Conservation (phyloP, 2,888 invertebrate species). For the Eulithis testata region DNA sequence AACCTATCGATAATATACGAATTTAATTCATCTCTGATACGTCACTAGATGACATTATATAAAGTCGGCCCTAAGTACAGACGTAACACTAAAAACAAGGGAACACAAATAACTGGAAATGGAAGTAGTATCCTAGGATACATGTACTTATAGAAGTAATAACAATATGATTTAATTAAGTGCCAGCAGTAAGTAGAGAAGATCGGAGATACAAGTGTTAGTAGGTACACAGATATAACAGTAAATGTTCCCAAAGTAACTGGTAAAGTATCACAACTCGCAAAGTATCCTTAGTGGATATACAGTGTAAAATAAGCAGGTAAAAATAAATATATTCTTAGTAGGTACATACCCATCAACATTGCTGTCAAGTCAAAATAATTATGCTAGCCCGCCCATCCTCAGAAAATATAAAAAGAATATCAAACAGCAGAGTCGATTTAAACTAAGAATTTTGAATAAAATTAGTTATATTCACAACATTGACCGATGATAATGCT, state of each 20-base stretch:
- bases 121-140: conserved; percentile 56
- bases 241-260: conserved; percentile 9
- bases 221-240: conserved; percentile 7
- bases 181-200: conserved; percentile 41
- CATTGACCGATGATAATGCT: conserved; percentile 44
- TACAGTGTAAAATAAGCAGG: not conserved
- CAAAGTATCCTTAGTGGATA: conserved; percentile 8
- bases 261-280: conserved; percentile 26
- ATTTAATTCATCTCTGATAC: conserved; percentile 61
- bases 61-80: conserved; percentile 75
- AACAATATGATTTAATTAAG: conserved; percentile 52
- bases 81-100: conserved; percentile 59
- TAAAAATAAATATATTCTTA: conserved; percentile 3
- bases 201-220: conserved; percentile 6
- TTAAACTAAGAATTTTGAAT: conserved; percentile 11
- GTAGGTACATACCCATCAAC: not conserved
- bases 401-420: conserved; percentile 11
- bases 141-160: conserved; percentile 58
- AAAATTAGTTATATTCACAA: conserved; percentile 14
- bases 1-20: conserved; percentile 62
- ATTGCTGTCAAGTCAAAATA: conserved; percentile 12
- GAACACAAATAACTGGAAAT: conserved; percentile 59
- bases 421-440: conserved; percentile 13
- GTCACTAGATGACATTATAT: conserved; percentile 58
- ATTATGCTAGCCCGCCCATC: not conserved